Evolutionary conservation across 2,888 invertebrate species (phyloP).

Genomic region (Amorpha juglandis): DNA sequence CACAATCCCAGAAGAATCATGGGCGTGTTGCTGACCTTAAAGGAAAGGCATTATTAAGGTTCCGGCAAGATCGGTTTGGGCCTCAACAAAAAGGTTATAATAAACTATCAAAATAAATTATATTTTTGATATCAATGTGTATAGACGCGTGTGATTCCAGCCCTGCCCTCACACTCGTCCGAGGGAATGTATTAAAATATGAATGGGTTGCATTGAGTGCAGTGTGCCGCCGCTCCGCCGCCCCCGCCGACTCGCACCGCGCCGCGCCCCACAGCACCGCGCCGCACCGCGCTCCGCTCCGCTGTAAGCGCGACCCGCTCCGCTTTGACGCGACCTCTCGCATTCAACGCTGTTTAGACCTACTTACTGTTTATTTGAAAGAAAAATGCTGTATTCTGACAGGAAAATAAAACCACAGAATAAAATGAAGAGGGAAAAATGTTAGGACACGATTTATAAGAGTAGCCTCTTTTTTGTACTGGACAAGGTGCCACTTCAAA

Average conservation of each 20-base stretch:
- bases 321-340: conserved; percentile 11
- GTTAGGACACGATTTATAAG: too few relatives aligned
- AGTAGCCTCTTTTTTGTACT: too few relatives aligned
- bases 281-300: not conserved
- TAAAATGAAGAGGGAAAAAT: too few relatives aligned
- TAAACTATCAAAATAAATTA: too few relatives aligned
- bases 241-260: not conserved
- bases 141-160: not conserved
- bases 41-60: too few relatives aligned
- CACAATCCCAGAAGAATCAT: too few relatives aligned
- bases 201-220: conserved; percentile 13
- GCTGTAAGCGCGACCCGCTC: not conserved
- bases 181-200: conserved; percentile 19
- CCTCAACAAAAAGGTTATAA: too few relatives aligned
- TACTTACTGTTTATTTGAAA: conserved; percentile 1
- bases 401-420: not conserved
- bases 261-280: not conserved
- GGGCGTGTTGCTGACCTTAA: too few relatives aligned
- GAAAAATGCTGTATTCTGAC: not conserved
- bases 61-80: too few relatives aligned
- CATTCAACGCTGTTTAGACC: not conserved
- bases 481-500: too few relatives aligned
- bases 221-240: not conserved
- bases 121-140: not conserved
- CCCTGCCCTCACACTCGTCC: conserved; percentile 2